Evolutionary conservation across 1,140 invertebrate genomes (phyloP).

Genomic region (Spodoptera litura): DNA sequence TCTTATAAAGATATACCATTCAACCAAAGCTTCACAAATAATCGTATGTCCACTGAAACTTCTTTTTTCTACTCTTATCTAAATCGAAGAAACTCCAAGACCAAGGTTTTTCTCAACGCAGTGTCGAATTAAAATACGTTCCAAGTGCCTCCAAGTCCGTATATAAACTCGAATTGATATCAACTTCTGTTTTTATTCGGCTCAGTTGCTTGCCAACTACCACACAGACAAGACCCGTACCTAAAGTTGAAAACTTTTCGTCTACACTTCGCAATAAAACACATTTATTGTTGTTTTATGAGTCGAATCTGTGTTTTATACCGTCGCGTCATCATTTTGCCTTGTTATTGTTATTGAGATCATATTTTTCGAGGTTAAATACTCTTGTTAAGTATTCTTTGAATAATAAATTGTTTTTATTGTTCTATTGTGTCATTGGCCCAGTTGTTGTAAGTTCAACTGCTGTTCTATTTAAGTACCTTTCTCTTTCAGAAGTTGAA

Average conservation of each 20-base stretch:
- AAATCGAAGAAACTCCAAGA: background rate
- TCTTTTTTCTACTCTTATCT: background rate
- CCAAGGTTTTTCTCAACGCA: background rate
- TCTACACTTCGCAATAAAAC: slow-evolving; percentile 64
- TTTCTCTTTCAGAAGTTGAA: no score
- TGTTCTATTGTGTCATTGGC: background rate
- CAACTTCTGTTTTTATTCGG: slow-evolving; percentile 41
- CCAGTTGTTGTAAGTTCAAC: background rate
- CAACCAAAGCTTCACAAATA: no score
- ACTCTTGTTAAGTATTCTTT: slow-evolving; percentile 6
- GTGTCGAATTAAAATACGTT: slow-evolving; percentile 3
- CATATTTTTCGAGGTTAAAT: slow-evolving; percentile 23
- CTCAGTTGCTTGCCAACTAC: slow-evolving; percentile 42
- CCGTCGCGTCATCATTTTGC: background rate
- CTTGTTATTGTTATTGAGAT: slow-evolving; percentile 20
- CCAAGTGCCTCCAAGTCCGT: background rate
- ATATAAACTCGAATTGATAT: slow-evolving; percentile 33
- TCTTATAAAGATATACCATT: no score
- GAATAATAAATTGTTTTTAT: background rate
- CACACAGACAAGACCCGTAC: background rate
- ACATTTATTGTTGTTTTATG: slow-evolving; percentile 69
- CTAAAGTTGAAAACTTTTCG: slow-evolving; percentile 65
- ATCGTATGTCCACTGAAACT: no score
- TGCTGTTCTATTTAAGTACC: no score
- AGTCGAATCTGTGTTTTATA: slow-evolving; percentile 67